Evolutionary conservation across 2,797 vertebrate species (phyloP), one percentile per base, ranked within the genome.

Genomic region (Odontamblyopus lacepedii): DNA sequence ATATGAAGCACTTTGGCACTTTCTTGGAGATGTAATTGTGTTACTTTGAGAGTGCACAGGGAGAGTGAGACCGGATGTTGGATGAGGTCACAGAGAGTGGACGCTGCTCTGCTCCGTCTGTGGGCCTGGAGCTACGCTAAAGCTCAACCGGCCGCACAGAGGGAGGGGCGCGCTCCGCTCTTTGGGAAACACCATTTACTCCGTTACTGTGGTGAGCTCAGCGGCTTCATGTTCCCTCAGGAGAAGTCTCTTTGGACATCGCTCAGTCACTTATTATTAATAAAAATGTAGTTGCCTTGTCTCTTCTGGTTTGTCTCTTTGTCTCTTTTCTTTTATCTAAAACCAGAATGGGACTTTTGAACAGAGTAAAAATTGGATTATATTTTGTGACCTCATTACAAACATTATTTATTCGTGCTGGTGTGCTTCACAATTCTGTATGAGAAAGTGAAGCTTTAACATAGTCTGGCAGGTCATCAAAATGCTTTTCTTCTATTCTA

Each of bases 81-180:
- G 57, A 63, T 72, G 65, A 78, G 70, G 70, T 83, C 71, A 75
- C 69, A 83, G 79, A 73, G 75, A 77, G 75, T 48, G 77, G 78
- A 72, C 38, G 57, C 69, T 78, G 69, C 68, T 82, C 76, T 72
- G 67, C 38, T 85, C 78, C 75, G 80, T 85, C 82, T 86, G 75
- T 59, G 41, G 71, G 76, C 89, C 81, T 77, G 67, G 32, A 78
- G 86, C 78, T 2, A 81, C 79, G 74, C 71, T 63, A 61, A 72
- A 78, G 78, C 73, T 41, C 75, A 88, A 69, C 69, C 80, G 85
- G 70, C 82, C 78, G 32, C 9, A 81, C 82, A 67, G 35, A 82
- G 57, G 75, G 73, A 50, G 57, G 75, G 67, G 56, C 60, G 32
- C n/a, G 44, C 70, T 57, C 72, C 70, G 55, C 27, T 53, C 18